phyloP scores from a whole-genome alignment of 2,797 vertebrate species.

The Microctenopoma stevenorrisi region DNA sequence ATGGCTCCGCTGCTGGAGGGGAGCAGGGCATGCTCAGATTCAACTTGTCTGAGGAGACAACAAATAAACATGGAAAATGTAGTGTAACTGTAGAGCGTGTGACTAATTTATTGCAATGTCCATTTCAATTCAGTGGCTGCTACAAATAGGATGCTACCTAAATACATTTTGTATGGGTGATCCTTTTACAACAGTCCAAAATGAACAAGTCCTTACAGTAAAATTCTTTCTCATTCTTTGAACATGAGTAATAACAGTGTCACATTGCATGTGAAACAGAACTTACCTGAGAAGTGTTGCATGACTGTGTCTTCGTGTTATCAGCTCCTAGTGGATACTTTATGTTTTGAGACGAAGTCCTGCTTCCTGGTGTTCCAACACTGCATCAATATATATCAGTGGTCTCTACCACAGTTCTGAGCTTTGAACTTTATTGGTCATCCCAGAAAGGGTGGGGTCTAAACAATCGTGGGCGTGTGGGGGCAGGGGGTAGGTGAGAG shows the following conservation, averaged over 20 bases:
- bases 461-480: slow-evolving; percentile 10
- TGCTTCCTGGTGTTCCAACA: slow-evolving; percentile 30
- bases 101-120: background rate
- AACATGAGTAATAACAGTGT: background rate
- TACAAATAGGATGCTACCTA: background rate
- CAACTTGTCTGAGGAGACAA: slow-evolving; percentile 56
- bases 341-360: slow-evolving; percentile 13
- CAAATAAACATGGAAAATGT: background rate
- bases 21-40: slow-evolving; percentile 37
- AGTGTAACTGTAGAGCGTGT: background rate
- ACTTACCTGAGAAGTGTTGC: slow-evolving; percentile 70
- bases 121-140: background rate
- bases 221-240: no score
- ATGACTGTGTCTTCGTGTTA: slow-evolving; percentile 26
- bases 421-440: slow-evolving; percentile 72
- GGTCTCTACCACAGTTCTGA: slow-evolving; percentile 28
- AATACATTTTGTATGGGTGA: background rate
- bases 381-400: background rate
- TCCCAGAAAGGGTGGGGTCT: slow-evolving; percentile 49
- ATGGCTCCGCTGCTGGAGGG: slow-evolving; percentile 48
- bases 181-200: background rate
- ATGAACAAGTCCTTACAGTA: background rate
- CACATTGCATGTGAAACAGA: background rate
- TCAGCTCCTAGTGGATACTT: background rate
- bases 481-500: slow-evolving; percentile 42